Evolutionary conservation across 2,888 invertebrate genomes (phyloP).

Genomic region (Cheilosia soror): DNA sequence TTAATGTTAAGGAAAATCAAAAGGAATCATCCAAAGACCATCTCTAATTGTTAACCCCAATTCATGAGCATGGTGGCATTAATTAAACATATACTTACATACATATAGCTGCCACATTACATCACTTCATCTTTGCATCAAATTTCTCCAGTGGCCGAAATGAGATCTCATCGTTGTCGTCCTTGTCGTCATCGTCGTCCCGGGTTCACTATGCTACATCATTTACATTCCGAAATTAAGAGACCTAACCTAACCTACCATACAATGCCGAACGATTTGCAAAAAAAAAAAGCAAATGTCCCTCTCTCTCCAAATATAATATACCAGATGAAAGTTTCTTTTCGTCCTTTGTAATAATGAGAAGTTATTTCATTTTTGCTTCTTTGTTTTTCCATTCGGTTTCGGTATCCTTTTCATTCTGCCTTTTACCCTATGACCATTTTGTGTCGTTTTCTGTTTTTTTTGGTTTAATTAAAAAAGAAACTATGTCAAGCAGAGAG

Average conservation of each 20-base stretch:
- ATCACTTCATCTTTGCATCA: slow-evolving; percentile 65
- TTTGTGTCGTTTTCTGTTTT: slow-evolving; percentile 17
- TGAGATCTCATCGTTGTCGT: slow-evolving; percentile 63
- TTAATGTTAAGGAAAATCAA: slow-evolving; percentile 14
- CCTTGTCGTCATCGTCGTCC: slow-evolving; percentile 25
- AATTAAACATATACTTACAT: slow-evolving; percentile 53
- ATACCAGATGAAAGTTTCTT: slow-evolving; percentile 29
- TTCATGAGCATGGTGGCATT: slow-evolving; percentile 60
- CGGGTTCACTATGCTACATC: slow-evolving; percentile 25
- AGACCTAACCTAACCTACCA: slow-evolving; percentile 45
- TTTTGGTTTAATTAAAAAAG: slow-evolving; percentile 61
- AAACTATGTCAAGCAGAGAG: slow-evolving; percentile 71
- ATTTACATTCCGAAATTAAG: slow-evolving; percentile 60
- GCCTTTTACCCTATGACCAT: slow-evolving; percentile 26
- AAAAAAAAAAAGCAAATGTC: slow-evolving; percentile 12
- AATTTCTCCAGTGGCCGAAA: slow-evolving; percentile 67
- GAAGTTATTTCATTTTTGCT: slow-evolving; percentile 56
- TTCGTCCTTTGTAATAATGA: slow-evolving; percentile 62
- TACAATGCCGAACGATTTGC: slow-evolving; percentile 31
- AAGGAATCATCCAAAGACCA: slow-evolving; percentile 21
- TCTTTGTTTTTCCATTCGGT: not conserved
- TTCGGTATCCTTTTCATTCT: slow-evolving; percentile 29
- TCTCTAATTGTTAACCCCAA: slow-evolving; percentile 49
- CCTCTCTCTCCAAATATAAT: slow-evolving; percentile 3
- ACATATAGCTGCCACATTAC: slow-evolving; percentile 48